These are phyloP conservation scores for Homalodisca vitripennis DNA, from an alignment of 1,140 invertebrate genomes.

Conservation along the genomic window DNA sequence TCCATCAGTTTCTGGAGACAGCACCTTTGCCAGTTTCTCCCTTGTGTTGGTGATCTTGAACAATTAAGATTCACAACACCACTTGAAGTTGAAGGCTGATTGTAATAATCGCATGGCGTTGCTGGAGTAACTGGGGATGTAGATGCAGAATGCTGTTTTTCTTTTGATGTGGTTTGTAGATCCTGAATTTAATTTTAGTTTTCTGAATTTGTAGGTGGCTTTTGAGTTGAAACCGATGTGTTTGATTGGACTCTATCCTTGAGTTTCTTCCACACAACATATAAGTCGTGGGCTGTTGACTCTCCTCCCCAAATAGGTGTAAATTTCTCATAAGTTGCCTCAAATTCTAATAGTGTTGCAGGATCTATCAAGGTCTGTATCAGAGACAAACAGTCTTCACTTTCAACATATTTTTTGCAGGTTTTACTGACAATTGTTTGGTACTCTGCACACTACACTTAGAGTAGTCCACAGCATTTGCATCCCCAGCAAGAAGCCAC, in stretches of 20 bases:
- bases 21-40: neutral
- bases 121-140: neutral
- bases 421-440: constrained; percentile 18
- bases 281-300: neutral
- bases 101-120: neutral
- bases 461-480: neutral
- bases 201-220: neutral
- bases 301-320: neutral
- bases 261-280: neutral
- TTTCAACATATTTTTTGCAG: neutral
- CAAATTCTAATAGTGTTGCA: neutral
- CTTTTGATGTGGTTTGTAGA: no score
- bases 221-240: neutral
- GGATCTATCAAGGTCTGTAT: neutral
- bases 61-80: no score
- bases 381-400: neutral
- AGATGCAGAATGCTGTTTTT: neutral
- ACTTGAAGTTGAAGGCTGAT: neutral
- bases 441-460: neutral
- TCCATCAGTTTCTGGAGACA: neutral
- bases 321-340: neutral
- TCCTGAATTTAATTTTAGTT: no score
- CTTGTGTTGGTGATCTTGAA: no score
- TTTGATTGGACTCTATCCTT: neutral
- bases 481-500: neutral